These are phyloP conservation scores for Trichosurus vulpecula DNA, from an alignment of 2,797 vertebrate species.

Conservation along the genomic window DNA sequence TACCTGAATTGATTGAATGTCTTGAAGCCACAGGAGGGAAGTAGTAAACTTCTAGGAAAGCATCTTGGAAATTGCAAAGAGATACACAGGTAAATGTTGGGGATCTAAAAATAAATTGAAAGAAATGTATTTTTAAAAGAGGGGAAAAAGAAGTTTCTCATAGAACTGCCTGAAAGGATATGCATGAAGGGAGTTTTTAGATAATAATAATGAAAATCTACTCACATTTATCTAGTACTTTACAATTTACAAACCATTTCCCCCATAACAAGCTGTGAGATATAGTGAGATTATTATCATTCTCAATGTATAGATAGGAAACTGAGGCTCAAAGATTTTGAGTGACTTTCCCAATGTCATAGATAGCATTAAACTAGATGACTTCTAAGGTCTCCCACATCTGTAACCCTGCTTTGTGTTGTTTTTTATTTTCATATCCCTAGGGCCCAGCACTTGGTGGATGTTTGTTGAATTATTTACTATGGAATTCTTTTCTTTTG, in stretches of 20 bases:
- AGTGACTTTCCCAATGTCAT: neutral
- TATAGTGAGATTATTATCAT: neutral
- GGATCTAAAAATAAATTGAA: neutral
- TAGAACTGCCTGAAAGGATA: neutral
- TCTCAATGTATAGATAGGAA: constrained; percentile 25
- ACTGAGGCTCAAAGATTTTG: constrained; percentile 19
- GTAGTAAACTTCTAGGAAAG: neutral
- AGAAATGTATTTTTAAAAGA: neutral
- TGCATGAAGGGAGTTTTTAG: neutral
- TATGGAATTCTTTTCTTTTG: neutral
- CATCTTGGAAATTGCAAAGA: neutral
- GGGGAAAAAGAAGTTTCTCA: neutral
- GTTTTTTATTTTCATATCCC: neutral
- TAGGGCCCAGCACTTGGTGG: neutral
- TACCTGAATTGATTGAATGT: neutral
- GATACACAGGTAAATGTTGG: neutral
- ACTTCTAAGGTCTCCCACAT: neutral
- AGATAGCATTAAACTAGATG: neutral
- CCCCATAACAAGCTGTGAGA: neutral
- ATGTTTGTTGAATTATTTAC: neutral
- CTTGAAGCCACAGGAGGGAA: neutral
- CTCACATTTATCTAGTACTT: neutral
- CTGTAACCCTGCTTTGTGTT: neutral
- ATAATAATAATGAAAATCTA: neutral
- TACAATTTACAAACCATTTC: neutral